Evolutionary conservation across 2,113 vertebrate genomes (phyloP), one percentile per base, ranked within the genome.

Genomic region (Tachysurus fulvidraco): DNA sequence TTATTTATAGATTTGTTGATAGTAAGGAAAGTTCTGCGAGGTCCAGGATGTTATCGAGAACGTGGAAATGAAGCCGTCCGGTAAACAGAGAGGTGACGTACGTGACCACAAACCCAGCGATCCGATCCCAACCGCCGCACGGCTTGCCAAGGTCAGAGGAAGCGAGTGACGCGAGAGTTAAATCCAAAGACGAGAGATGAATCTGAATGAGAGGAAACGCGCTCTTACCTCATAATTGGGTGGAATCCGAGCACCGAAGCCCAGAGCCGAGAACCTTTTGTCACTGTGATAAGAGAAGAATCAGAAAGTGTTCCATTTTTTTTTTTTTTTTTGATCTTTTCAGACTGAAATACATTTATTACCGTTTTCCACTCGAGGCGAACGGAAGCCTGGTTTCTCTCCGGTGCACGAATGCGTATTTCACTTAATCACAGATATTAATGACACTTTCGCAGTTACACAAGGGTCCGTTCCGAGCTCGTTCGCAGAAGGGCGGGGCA

Each of bases 201-300:
- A 2, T n/a, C 16, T 55, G 62, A 62, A 77, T 76, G 59, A 87
- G 59, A 4, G 10, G 9, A 71, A 21, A 55, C 46, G 28, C 60
- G 36, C 93, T 83, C 85, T 87, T 92, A 98, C 97, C 96, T 98
- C 97, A 0, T 98, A 99, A 89, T 98, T 98, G 82, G 98, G 98
- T 82, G 98, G 97, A 86, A 99, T 99, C 93, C 96, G 95, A 9
- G 98, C 98, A 55, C 98, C 97, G 81, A 99, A 99, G 78, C 97
- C 98, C 95, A 99, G 91, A 88, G 98, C 98, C 0, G 98, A 99
- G 94, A 99, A 99, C 74, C 96, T 96, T 95, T 97, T 99, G 91
- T 98, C 97, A 0, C 98, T 99, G 93, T 88, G 92, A 95, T 17
- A 82, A 84, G 91, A 89, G 67, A 91, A 92, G 81, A n/a, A 89